Base-by-base conservation (phyloP, 2,888 invertebrate species). In the Pedicia rivosa region DNA sequence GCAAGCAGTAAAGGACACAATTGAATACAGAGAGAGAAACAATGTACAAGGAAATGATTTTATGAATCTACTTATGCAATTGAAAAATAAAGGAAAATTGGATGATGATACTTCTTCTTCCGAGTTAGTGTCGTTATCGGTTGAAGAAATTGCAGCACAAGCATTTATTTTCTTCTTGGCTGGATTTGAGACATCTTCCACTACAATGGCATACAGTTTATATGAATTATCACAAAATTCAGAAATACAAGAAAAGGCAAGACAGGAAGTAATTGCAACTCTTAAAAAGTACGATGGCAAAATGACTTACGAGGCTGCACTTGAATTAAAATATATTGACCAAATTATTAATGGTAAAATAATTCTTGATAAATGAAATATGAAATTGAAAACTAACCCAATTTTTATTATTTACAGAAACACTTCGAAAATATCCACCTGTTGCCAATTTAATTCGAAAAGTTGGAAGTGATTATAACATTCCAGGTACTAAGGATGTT, bases 171-270 rank as follows among this genome's bases (percentile, higher is more conserved):
- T 74, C 44, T 66, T 67, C 39, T 40, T 53, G 1, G 70, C 67
- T 20, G 70, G 70, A 2, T 68, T 63, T 39, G 70, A 70, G 49
- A 67, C 70, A 1, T 67, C 67, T 7, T 55, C 60, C 10, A 57
- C 62, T n/a, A 61, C 62, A 3, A 52, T 66, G 47, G 57, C 61
- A 30, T 67, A 59, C 42, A 57, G 57, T 2, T 47, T 68, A 10
- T 68, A 60, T 43, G 66, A 67, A 45, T 46, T 71, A 25, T 63
- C 68, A 2, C 50, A 54, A 8, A 59, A 68, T 46, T 57, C 53
- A 2, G 49, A 58, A 0, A 44, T 64, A 3, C 70, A 70, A 43
- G 49, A 54, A 2, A 62, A 53, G 36, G 43, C 63, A 2, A 48
- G 64, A n/a, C 40, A 48, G 2, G 67, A 69, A 48, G 58, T 68